phyloP scores from a whole-genome alignment of 2,797 vertebrate species.

The Sebastolobus altivelis region DNA sequence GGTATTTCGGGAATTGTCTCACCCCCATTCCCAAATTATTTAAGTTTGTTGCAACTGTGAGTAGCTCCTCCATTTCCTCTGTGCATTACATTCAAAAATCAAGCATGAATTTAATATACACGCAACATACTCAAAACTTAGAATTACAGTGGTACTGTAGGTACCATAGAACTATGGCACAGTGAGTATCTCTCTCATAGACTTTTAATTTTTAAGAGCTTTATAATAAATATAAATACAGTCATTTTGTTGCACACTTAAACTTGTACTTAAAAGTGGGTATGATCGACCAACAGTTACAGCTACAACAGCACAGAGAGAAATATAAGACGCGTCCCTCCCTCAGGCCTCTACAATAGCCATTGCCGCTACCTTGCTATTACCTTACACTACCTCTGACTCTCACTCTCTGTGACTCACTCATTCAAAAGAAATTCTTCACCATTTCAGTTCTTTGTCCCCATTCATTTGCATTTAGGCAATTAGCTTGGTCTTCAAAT shows the following conservation, averaged over 20 bases:
- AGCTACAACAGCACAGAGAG: background rate
- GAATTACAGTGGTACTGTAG: background rate
- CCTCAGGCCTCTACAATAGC: background rate
- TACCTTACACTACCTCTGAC: background rate
- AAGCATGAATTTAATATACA: background rate
- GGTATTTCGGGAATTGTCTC: background rate
- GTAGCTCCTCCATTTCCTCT: background rate
- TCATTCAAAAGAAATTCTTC: constrained; percentile 47
- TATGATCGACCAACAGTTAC: background rate
- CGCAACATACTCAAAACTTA: background rate
- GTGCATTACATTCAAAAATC: background rate
- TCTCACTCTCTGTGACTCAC: background rate
- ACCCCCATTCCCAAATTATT: background rate
- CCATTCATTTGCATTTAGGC: constrained; percentile 43
- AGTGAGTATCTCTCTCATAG: background rate
- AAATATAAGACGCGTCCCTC: background rate
- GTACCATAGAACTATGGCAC: background rate
- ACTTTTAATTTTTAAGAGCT: background rate
- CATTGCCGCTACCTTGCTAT: background rate
- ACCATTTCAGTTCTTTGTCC: constrained; percentile 40
- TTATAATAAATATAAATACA: background rate
- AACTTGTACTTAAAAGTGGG: background rate
- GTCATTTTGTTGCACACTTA: background rate
- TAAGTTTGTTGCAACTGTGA: background rate
- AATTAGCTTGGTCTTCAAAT: constrained; percentile 34